Evolutionary conservation across 2,113 vertebrate species (phyloP).

Genomic region (Psilopsiagon aurifrons): DNA sequence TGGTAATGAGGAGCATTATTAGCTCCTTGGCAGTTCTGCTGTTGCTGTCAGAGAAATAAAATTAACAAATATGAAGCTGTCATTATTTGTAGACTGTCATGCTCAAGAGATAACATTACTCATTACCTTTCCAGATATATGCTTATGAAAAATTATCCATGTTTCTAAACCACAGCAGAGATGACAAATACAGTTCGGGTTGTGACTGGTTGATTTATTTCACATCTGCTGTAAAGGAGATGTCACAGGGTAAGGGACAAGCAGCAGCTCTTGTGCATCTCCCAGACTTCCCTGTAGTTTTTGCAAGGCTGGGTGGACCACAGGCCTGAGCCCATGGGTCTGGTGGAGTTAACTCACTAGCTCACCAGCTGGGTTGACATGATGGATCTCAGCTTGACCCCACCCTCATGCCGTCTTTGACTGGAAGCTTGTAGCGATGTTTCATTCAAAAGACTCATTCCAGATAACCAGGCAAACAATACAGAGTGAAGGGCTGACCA

Average conservation of each 20-base stretch:
- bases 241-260: background rate
- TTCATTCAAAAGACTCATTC: background rate
- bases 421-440: background rate
- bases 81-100: background rate
- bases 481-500: background rate
- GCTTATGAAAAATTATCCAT: background rate
- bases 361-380: background rate
- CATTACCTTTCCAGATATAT: background rate
- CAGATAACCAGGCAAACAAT: background rate
- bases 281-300: background rate
- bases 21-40: background rate
- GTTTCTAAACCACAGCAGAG: background rate
- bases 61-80: background rate
- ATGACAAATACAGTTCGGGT: background rate
- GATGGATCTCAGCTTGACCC: background rate
- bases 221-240: background rate
- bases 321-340: rapidly evolving
- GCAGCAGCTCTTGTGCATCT: background rate
- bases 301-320: background rate
- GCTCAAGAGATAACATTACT: background rate
- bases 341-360: background rate
- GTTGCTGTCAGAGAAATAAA: background rate
- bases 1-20: background rate
- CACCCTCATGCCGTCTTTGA: background rate
- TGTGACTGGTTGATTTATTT: background rate